Conservation (phyloP, 1,140 invertebrate species). For the Protaetia brevitarsis region DNA sequence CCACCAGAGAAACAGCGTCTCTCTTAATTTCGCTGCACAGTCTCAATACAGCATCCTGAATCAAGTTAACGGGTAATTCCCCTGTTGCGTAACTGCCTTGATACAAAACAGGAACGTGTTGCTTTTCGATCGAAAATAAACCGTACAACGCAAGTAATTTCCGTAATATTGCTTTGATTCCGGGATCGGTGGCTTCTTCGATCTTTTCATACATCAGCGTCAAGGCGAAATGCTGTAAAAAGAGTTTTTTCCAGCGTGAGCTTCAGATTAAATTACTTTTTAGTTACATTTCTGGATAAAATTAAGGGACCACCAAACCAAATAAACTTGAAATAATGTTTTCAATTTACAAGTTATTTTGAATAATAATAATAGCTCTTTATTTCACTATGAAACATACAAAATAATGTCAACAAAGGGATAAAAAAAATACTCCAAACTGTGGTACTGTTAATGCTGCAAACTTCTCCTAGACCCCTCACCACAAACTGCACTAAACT, state of each 20-base stretch:
- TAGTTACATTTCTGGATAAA: no score
- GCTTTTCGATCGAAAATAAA: slow-evolving; percentile 67
- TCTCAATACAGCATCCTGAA: slow-evolving; percentile 58
- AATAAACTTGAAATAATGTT: no score
- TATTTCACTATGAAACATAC: no score
- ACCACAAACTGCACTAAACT: no score
- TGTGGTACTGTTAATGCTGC: no score
- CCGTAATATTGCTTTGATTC: slow-evolving; percentile 57
- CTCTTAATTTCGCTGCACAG: slow-evolving; percentile 65
- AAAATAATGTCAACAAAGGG: not conserved
- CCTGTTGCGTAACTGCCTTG: slow-evolving; percentile 65
- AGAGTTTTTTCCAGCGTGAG: no score
- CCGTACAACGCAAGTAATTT: slow-evolving; percentile 71
- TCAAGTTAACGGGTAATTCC: slow-evolving; percentile 47
- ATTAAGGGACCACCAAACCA: no score
- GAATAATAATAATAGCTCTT: no score
- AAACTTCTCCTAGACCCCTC: no score
- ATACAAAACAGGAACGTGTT: slow-evolving; percentile 70
- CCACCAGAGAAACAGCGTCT: slow-evolving; percentile 68
- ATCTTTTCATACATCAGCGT: slow-evolving; percentile 57
- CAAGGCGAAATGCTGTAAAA: slow-evolving; percentile 61
- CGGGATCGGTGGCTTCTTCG: slow-evolving; percentile 50
- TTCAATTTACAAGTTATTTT: no score
- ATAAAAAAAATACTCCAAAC: no score
- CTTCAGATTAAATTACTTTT: no score